These are phyloP conservation scores for Diadophis punctatus DNA, from an alignment of 2,113 vertebrate species.

Conservation along the genomic window DNA sequence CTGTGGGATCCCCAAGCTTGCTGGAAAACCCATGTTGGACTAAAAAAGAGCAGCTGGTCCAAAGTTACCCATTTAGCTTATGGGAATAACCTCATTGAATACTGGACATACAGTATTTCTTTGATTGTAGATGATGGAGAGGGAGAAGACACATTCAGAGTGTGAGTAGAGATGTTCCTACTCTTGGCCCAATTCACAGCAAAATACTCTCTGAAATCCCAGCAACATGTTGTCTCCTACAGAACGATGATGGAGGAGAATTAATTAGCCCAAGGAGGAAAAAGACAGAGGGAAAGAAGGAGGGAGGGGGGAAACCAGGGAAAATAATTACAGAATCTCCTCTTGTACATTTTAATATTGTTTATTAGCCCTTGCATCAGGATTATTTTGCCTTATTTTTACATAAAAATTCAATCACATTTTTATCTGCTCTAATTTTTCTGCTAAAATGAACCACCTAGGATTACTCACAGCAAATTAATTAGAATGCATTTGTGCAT, in stretches of 20 bases:
- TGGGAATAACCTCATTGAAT: not conserved
- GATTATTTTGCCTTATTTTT: not conserved
- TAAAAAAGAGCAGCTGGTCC: not conserved
- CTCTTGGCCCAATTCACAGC: not conserved
- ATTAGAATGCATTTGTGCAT: not conserved
- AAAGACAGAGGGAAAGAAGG: not conserved
- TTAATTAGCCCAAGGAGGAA: not conserved
- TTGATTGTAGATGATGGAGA: not conserved
- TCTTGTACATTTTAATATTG: not conserved
- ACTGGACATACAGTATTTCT: not conserved
- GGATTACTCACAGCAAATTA: not conserved
- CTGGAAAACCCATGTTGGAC: not conserved
- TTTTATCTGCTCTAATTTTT: conserved; percentile 8
- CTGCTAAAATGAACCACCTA: not conserved
- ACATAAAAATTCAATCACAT: conserved; percentile 7
- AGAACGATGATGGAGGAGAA: not conserved
- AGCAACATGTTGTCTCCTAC: not conserved
- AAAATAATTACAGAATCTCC: not conserved
- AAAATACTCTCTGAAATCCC: not conserved
- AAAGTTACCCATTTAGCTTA: not conserved
- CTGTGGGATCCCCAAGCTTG: not conserved
- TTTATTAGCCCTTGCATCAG: not conserved
- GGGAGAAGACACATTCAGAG: not conserved
- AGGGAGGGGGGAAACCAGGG: not conserved
- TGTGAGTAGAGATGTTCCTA: not conserved